Percentiles rank a stretch among this genome's conserved stretches.
These are phyloP conservation scores for Eulemur coronatus DNA, from an alignment of 2,797 vertebrate genomes.

Conservation along the genomic window DNA sequence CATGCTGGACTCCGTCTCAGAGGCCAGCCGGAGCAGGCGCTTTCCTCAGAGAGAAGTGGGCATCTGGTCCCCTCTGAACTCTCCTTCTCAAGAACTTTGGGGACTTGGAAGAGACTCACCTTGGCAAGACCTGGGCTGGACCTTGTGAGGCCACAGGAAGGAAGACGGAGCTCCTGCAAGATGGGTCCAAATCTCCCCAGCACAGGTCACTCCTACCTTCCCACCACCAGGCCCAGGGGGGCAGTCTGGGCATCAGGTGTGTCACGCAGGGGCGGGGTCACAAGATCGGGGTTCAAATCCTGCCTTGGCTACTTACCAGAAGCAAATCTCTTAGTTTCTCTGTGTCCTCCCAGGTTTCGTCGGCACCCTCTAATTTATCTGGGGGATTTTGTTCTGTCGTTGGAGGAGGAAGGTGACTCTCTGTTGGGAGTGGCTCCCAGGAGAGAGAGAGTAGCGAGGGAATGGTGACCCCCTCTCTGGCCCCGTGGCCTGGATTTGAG, in stretches of 20 bases:
- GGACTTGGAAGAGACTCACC: neutral
- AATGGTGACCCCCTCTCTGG: neutral
- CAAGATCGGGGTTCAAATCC: neutral
- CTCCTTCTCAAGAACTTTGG: neutral
- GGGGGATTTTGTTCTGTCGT: neutral
- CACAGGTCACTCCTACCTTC: neutral
- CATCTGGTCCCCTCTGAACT: neutral
- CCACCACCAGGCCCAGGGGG: neutral
- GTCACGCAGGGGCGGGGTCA: neutral
- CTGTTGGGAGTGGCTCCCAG: neutral
- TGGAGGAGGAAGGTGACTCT: neutral
- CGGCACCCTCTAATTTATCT: neutral
- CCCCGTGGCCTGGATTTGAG: neutral
- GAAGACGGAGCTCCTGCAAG: neutral
- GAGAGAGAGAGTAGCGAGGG: neutral
- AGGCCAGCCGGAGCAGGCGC: neutral
- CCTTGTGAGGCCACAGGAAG: neutral
- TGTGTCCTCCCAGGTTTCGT: neutral
- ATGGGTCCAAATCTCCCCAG: neutral
- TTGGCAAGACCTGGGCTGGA: neutral
- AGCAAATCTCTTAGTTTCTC: neutral
- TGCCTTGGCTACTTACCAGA: neutral
- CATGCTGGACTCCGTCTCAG: neutral
- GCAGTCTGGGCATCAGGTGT: neutral
- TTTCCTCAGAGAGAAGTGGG: constrained; percentile 9